Percentiles rank a stretch among this genome's conserved stretches.
Evolutionary conservation across 2,797 vertebrate genomes (phyloP).

Genomic region (Eulemur mongoz): DNA sequence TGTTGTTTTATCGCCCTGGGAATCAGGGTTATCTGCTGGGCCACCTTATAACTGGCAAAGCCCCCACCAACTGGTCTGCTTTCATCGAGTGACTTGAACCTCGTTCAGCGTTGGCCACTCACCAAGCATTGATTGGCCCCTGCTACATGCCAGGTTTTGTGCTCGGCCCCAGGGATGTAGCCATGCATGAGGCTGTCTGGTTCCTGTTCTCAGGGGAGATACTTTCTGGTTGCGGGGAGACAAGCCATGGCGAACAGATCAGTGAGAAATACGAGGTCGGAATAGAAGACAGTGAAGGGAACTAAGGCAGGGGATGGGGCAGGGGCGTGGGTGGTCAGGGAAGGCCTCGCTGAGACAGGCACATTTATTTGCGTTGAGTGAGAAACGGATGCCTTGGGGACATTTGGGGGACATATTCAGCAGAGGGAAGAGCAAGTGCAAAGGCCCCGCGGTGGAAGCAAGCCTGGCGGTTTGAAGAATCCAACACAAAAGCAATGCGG

Average conservation of each 20-base stretch:
- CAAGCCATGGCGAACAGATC: neutral
- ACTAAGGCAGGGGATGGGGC: too few relatives aligned
- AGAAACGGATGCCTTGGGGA: neutral
- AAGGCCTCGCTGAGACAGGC: neutral
- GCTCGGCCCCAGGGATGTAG: neutral
- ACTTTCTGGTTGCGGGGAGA: neutral
- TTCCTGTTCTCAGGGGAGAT: neutral
- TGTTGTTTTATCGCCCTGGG: neutral
- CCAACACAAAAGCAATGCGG: neutral
- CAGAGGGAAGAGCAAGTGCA: neutral
- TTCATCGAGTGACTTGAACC: neutral
- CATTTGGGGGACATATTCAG: neutral
- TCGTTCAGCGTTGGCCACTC: neutral
- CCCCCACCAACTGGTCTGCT: accelerated
- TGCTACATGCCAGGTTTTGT: neutral
- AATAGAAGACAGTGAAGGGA: neutral
- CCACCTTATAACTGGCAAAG: accelerated
- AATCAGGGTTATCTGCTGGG: neutral
- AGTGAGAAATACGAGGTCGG: neutral
- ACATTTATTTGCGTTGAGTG: neutral
- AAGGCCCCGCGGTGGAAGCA: neutral
- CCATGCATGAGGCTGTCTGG: accelerated
- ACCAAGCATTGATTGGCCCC: neutral
- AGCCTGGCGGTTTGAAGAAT: neutral
- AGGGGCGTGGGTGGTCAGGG: accelerated